Base-by-base conservation (phyloP, 2,113 vertebrate species). In the Rhabdomys dilectus region DNA sequence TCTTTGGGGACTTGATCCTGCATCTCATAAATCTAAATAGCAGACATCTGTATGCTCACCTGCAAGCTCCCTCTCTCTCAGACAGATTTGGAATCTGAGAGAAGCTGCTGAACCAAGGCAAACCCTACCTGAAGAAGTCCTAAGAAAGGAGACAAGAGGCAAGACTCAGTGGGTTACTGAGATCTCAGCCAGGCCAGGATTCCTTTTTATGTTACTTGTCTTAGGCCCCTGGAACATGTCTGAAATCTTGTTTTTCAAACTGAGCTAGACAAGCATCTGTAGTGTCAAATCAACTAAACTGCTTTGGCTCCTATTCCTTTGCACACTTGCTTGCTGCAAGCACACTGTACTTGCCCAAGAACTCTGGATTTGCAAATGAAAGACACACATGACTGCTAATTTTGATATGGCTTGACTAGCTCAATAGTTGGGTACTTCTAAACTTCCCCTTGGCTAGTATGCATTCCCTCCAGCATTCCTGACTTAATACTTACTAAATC, bases 21-120 rank as follows among this genome's bases (percentile, higher is more conserved):
- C 89, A 93, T 96, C 97, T 97, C 94, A 97, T 97, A 97, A 97
- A 97, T 97, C 93, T 97, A 81, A 97, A 95, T 64, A 29, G 31
- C 93, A 95, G 29, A 87, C 58, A 89, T 85, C 92, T 96, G 56
- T 64, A 72, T 19, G 11, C 92, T 93, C 82, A 88, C 75, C 62
- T 58, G n/a, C 58, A 60, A 80, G 42, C 26, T 70, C 45, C 10
- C 62, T 48, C 62, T 21, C 22, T 24, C 29, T 36, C 36, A 36
- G 45, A 29, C n/a, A 51, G 66, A 56, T 94, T 2, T 21, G 26
- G 0, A 84, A 60, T 21, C 3, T 2, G 29, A 15, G 3, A 39
- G 68, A 70, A 60, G 0, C 39, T 48, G 12, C 7, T 9, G 31
- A 45, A 97, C 21, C 8, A 86, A 89, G 84, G 78, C 1, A 75